These are phyloP conservation scores for Phyllostomus discolor DNA, from an alignment of 2,113 vertebrate species.

Conservation along the genomic window DNA sequence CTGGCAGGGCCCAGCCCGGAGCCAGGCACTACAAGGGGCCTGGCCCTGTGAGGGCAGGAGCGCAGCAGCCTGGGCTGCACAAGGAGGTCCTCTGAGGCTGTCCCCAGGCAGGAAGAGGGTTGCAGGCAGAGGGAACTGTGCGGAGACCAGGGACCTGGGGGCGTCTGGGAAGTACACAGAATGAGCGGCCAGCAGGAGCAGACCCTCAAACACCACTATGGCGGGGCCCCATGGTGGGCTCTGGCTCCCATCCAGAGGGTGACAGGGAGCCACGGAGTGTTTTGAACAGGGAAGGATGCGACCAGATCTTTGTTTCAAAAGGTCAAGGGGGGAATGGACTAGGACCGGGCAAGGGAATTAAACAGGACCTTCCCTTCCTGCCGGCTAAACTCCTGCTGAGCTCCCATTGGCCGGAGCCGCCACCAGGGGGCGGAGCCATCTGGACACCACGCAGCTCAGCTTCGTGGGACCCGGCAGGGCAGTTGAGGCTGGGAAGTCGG, in stretches of 20 bases:
- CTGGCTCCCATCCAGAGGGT: background rate
- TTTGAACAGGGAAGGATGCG: background rate
- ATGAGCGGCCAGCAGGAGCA: background rate
- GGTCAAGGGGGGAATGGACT: background rate
- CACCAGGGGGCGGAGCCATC: background rate
- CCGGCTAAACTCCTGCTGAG: background rate
- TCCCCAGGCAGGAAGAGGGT: background rate
- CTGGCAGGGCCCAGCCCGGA: background rate
- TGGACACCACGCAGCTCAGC: fast-evolving
- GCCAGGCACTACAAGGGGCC: background rate
- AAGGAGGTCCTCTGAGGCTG: background rate
- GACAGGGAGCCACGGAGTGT: background rate
- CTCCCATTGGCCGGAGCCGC: background rate
- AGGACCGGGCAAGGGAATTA: background rate
- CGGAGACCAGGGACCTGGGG: background rate
- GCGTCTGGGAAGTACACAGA: background rate
- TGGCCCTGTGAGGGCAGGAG: background rate
- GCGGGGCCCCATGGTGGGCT: no score
- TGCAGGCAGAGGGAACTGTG: background rate
- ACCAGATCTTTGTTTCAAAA: background rate
- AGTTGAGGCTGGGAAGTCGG: background rate
- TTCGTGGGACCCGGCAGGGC: background rate
- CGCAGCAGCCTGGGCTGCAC: background rate
- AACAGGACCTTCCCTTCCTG: background rate
- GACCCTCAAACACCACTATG: background rate